Percentiles rank a stretch among this genome's conserved stretches.
Evolutionary conservation across 2,113 vertebrate species (phyloP).

Genomic region (Pelodiscus sinensis): DNA sequence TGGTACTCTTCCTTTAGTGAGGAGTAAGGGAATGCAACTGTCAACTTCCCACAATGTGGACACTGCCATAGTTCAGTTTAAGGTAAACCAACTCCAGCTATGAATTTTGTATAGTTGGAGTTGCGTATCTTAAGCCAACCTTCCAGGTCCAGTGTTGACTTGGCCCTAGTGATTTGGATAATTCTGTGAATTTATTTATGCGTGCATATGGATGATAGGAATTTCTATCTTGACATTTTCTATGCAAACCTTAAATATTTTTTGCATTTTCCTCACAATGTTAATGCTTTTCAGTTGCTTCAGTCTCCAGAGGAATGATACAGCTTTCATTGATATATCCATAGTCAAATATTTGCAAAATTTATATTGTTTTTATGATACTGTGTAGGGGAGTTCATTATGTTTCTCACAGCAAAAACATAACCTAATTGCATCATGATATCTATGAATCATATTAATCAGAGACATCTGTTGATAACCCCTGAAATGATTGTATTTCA

Average conservation of each 20-base stretch:
- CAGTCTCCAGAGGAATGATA: not conserved
- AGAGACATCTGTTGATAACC: conserved; percentile 47
- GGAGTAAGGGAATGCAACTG: no score
- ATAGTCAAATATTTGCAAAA: conserved; percentile 9
- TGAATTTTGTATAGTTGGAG: no score
- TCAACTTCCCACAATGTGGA: no score
- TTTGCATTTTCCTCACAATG: not conserved
- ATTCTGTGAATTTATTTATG: conserved; percentile 34
- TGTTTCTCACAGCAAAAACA: conserved; percentile 9
- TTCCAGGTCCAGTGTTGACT: no score
- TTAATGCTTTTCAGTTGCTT: not conserved
- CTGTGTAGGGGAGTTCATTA: not conserved
- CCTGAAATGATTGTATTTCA: no score
- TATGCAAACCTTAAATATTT: not conserved
- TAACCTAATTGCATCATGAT: conserved; percentile 15
- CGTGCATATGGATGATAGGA: not conserved
- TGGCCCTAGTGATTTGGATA: not conserved
- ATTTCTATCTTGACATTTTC: conserved; percentile 26
- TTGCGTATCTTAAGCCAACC: no score
- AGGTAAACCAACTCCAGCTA: no score
- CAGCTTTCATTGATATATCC: not conserved
- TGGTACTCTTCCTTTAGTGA: no score
- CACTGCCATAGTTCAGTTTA: no score
- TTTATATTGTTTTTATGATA: not conserved
- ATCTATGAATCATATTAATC: conserved; percentile 52